A percentile compares a stretch with the other conserved stretches of the same genome.
These are phyloP conservation scores for Formica aserva DNA, from an alignment of 2,888 invertebrate species.

Conservation along the genomic window DNA sequence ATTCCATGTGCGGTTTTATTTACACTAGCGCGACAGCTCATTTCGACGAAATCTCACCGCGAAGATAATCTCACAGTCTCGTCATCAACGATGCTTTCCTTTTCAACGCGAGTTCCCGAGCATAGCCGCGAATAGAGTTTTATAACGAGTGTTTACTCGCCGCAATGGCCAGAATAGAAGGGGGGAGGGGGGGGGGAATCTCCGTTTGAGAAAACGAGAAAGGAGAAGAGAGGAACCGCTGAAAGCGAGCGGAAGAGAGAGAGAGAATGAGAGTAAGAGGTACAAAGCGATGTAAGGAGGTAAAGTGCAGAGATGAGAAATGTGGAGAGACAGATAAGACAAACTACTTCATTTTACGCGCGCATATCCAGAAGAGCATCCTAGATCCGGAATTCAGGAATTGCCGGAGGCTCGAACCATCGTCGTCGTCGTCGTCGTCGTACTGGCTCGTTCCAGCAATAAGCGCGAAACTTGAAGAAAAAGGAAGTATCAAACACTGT, in stretches of 20 bases:
- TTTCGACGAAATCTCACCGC: slow-evolving; percentile 58
- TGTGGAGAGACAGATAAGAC: slow-evolving; percentile 73
- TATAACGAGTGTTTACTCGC: slow-evolving; percentile 61
- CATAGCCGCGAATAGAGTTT: slow-evolving; percentile 33
- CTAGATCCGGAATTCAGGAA: slow-evolving; percentile 64
- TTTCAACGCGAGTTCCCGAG: slow-evolving; percentile 43
- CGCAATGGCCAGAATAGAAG: slow-evolving; percentile 48
- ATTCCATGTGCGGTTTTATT: slow-evolving; percentile 49
- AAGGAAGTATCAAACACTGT: slow-evolving; percentile 62
- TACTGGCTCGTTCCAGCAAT: slow-evolving; percentile 60
- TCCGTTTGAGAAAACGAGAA: slow-evolving; percentile 52
- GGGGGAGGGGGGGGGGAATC: not conserved
- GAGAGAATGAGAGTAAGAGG: slow-evolving; percentile 30
- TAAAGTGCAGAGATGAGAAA: slow-evolving; percentile 67
- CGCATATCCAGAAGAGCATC: slow-evolving; percentile 64
- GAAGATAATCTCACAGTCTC: slow-evolving; percentile 60
- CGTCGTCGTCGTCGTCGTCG: slow-evolving; percentile 37
- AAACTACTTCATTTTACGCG: slow-evolving; percentile 73
- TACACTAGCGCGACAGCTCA: slow-evolving; percentile 35
- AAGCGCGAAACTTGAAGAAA: slow-evolving; percentile 60
- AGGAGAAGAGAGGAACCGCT: slow-evolving; percentile 7
- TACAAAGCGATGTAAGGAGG: slow-evolving; percentile 8
- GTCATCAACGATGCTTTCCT: slow-evolving; percentile 55
- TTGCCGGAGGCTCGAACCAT: slow-evolving; percentile 58
- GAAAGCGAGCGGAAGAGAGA: slow-evolving; percentile 25